Conservation (phyloP, 2,797 vertebrate genomes). For the Tapirus indicus region DNA sequence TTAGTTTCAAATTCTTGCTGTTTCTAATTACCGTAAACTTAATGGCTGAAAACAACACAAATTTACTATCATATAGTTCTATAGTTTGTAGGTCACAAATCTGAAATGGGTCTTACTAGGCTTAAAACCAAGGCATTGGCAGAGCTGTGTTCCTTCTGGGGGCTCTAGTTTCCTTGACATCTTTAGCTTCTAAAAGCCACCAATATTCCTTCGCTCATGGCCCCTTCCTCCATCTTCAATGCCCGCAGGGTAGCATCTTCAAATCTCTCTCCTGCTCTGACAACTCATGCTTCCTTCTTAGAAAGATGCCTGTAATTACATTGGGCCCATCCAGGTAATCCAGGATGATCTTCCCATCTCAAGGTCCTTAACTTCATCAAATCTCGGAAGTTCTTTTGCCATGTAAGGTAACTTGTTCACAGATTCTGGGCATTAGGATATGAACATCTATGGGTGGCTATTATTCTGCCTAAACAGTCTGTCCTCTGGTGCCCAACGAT, state of each 20-base stretch:
- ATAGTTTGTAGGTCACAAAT: not conserved
- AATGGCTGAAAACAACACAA: not conserved
- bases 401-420: not conserved
- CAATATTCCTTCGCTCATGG: not conserved
- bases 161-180: not conserved
- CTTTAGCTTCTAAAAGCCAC: not conserved
- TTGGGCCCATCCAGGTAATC: not conserved
- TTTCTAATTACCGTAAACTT: not conserved
- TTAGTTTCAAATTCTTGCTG: not conserved
- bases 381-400: not conserved
- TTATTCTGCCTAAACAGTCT: not conserved
- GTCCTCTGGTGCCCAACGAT: not conserved
- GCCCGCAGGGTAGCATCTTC: not conserved
- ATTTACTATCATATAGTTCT: not conserved
- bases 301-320: not conserved
- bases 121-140: not conserved
- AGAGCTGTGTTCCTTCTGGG: not conserved
- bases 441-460: not conserved
- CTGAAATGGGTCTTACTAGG: not conserved
- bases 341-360: not conserved
- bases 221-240: not conserved
- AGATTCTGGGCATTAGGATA: not conserved
- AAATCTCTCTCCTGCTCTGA: not conserved
- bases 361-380: not conserved
- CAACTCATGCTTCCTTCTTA: not conserved